Evolutionary conservation across 2,113 vertebrate genomes (phyloP).

Genomic region (Elgaria multicarinata): DNA sequence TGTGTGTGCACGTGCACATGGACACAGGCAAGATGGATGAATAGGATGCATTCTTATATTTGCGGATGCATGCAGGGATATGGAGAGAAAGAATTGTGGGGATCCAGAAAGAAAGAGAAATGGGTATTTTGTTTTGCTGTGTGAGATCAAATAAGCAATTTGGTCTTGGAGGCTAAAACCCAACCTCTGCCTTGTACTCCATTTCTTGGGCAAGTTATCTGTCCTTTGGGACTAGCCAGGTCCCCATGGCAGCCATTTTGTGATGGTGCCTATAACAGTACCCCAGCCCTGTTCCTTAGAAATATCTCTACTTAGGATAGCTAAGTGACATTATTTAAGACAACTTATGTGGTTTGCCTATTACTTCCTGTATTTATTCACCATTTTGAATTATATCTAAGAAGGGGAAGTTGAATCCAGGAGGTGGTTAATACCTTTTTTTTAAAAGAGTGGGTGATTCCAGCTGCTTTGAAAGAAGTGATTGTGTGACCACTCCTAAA

Average conservation of each 20-base stretch:
- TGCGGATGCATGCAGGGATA: too few relatives aligned
- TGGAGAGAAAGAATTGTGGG: too few relatives aligned
- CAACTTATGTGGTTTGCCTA: not conserved
- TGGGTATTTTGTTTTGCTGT: too few relatives aligned
- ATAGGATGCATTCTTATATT: too few relatives aligned
- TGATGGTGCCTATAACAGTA: not conserved
- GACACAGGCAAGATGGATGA: not conserved
- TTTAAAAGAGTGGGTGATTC: too few relatives aligned
- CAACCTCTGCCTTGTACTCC: not conserved
- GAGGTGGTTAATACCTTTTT: not conserved
- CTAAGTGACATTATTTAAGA: not conserved
- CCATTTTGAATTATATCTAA: not conserved
- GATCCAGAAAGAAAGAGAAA: not conserved
- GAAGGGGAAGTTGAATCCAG: not conserved
- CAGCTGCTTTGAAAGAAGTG: not conserved
- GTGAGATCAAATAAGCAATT: not conserved
- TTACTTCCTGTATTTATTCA: not conserved
- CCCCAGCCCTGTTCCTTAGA: not conserved
- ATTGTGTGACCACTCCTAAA: not conserved
- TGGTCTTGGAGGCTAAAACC: not conserved
- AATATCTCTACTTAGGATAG: not conserved
- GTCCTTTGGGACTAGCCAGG: not conserved
- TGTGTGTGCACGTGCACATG: not conserved
- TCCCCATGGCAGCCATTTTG: not conserved
- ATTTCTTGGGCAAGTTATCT: not conserved